Percentiles rank a stretch among this genome's conserved stretches.
Conservation (phyloP, 1,140 invertebrate genomes). For the Portunus trituberculatus region DNA sequence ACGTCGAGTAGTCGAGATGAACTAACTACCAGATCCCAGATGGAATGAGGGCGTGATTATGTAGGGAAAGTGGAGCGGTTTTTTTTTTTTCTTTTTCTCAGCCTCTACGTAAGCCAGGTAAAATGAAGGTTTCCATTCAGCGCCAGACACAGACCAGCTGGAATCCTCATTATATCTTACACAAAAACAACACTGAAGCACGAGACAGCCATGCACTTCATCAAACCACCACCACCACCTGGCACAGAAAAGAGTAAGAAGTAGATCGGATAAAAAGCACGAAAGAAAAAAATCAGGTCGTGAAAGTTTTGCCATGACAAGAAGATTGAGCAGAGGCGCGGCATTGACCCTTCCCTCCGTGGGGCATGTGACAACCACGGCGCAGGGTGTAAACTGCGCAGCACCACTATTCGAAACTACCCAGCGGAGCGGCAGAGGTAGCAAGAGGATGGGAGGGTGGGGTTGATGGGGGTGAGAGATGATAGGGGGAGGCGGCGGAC, state of each 20-base stretch:
- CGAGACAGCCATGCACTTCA: no score
- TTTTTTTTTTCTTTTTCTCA: no score
- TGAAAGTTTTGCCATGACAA: not conserved
- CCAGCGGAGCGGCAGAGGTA: not conserved
- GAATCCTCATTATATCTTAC: no score
- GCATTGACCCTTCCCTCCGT: not conserved
- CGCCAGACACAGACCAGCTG: no score
- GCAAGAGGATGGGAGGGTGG: not conserved
- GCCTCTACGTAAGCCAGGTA: no score
- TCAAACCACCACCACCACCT: not conserved
- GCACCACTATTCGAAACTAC: not conserved
- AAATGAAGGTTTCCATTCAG: no score
- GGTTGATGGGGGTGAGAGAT: not conserved
- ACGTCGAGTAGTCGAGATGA: no score
- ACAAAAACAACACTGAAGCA: no score
- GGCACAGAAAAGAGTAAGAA: not conserved
- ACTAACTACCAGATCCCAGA: no score
- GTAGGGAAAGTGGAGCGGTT: no score
- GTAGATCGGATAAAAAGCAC: not conserved
- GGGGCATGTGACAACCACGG: not conserved
- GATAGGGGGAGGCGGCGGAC: not conserved
- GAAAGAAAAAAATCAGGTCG: not conserved
- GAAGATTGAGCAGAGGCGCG: not conserved
- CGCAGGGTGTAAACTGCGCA: not conserved
- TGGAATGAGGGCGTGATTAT: no score